Percentiles rank a stretch among this genome's conserved stretches.
Conservation (phyloP, 2,888 invertebrate genomes). For the Aphelenchoides bicaudatus region DNA sequence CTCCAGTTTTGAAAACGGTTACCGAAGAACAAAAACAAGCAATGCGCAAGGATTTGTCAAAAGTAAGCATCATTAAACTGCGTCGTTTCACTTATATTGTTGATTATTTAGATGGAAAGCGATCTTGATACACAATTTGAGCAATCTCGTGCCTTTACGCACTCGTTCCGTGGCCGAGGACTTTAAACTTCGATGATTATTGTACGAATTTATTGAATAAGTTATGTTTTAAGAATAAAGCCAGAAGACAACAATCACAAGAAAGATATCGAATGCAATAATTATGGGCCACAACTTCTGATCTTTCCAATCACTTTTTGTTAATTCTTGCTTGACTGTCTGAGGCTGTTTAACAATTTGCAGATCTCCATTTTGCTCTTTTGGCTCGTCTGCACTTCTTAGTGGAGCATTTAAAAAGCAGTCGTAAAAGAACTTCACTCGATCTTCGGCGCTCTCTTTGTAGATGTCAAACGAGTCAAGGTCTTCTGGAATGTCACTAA, state of each 20-base stretch:
- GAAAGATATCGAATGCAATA: too few relatives aligned
- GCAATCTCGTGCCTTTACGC: constrained; percentile 14
- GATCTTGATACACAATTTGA: constrained; percentile 17
- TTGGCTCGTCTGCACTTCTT: neutral
- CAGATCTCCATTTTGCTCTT: constrained; percentile 5
- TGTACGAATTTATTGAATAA: neutral
- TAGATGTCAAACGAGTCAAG: neutral
- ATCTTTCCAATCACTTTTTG: neutral
- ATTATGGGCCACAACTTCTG: too few relatives aligned
- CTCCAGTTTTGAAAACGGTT: too few relatives aligned
- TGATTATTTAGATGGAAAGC: neutral
- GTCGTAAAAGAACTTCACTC: constrained; percentile 17
- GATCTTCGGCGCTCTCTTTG: constrained; percentile 12
- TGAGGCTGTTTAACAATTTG: neutral
- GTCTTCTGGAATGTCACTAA: neutral
- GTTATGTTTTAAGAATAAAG: neutral
- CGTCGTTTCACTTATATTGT: neutral
- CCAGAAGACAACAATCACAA: too few relatives aligned
- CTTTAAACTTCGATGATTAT: constrained; percentile 4
- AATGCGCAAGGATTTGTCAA: too few relatives aligned
- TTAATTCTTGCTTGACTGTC: neutral
- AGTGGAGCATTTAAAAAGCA: constrained; percentile 5
- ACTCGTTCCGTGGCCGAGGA: constrained; percentile 9
- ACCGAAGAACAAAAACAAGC: too few relatives aligned
- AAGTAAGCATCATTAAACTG: neutral